Base-by-base conservation (phyloP, 1,140 invertebrate species). In the Megalonaias nervosa region DNA sequence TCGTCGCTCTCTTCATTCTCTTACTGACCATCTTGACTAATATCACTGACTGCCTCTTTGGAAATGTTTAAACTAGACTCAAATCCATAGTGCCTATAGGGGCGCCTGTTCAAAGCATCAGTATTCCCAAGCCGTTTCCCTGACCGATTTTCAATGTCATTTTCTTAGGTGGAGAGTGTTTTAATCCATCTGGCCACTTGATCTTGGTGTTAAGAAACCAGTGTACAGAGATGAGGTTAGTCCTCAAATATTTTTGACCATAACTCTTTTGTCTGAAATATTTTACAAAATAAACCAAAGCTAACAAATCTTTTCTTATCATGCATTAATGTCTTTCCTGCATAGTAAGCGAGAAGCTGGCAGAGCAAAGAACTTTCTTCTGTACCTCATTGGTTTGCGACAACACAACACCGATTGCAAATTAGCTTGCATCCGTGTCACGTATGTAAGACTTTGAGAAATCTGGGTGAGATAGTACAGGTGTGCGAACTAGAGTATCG, bases 351-450 rank as follows among this genome's bases (percentile, higher is more conserved):
- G 66, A 73, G 67, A 75, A 31, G 57, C 74, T 77, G 15, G 58
- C 71, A 31, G 26, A 31, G 26, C 26, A 31, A 31, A 31, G 26
- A 31, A 31, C 26, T 31, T 31, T 31, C 26, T 2, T 4, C 26
- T 2, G 26, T 31, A 2, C 1, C 2, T 31, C 26, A 31, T 31
- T 4, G 26, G 26, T 31, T 31, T 31, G 26, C 4, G 26, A 31
- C 26, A 31, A 31, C 26, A 31, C 1, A 31, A 65, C 73, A 79
- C 89, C 89, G 61, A 92, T 82, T 15, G 87, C 88, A 80, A 85
- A 77, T 14, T 89, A 86, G 61, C 86, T 89, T 26, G 90, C 91
- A 83, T 93, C 92, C 0, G 89, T 91, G 60, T 91, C 87, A 6
- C 91, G 77, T 6, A 88, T 88, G 64, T 91, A 90, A 0, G 80